Percentiles rank a stretch among this genome's conserved stretches.
These are phyloP conservation scores for Mellivora capensis DNA, from an alignment of 2,113 vertebrate genomes.

Conservation along the genomic window DNA sequence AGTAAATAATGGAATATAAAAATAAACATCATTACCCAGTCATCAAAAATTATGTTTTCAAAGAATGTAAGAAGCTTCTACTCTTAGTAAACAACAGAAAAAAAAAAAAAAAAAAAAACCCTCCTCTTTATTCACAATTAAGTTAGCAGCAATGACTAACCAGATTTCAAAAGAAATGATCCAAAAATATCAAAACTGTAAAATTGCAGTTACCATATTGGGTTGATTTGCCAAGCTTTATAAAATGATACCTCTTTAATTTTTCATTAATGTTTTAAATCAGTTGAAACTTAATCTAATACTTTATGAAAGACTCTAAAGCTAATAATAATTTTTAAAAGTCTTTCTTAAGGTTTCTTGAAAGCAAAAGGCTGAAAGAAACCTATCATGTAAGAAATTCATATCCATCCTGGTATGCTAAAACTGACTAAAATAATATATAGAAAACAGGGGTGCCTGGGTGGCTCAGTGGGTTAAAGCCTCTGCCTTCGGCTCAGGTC, in stretches of 20 bases:
- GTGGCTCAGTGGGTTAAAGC: no score
- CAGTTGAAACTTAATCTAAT: background rate
- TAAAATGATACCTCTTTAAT: background rate
- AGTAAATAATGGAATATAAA: background rate
- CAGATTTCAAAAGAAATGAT: background rate
- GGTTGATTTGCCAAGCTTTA: background rate
- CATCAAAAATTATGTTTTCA: background rate
- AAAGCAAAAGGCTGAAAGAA: background rate
- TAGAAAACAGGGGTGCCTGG: no score
- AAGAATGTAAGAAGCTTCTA: background rate
- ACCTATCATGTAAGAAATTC: background rate
- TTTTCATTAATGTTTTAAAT: background rate
- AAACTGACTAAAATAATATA: background rate
- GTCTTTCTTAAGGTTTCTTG: background rate
- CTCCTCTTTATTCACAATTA: background rate
- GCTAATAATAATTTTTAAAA: background rate
- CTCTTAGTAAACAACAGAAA: background rate
- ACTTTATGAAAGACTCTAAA: background rate
- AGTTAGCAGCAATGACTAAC: background rate
- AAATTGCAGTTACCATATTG: background rate
- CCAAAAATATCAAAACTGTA: background rate
- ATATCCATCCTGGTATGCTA: background rate
- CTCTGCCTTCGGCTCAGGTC: no score
- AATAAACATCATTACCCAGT: background rate
- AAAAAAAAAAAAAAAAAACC: background rate